Evolutionary conservation across 2,888 invertebrate species (phyloP).

Genomic region (Balanococcus diminutus): DNA sequence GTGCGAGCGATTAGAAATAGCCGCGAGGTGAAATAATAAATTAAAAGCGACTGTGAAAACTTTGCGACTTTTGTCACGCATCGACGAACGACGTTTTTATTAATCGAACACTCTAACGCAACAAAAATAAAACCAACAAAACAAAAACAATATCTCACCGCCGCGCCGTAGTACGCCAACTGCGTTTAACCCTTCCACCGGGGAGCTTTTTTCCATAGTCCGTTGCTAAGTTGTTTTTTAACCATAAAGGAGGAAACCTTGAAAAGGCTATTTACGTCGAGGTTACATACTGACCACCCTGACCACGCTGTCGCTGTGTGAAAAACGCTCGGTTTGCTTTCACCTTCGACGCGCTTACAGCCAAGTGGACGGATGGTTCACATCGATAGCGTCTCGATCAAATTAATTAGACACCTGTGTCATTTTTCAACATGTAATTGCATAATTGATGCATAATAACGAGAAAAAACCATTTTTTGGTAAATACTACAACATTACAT

Average conservation of each 20-base stretch:
- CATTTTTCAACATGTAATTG: conserved; percentile 17
- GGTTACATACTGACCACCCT: too few species aligned
- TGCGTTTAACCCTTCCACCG: not conserved
- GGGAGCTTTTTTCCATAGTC: not conserved
- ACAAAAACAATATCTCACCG: not conserved
- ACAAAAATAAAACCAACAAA: not conserved
- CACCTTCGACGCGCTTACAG: not conserved
- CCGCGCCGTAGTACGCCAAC: not conserved
- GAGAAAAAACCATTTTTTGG: not conserved
- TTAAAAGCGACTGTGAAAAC: not conserved
- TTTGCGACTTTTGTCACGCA: not conserved
- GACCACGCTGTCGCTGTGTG: not conserved
- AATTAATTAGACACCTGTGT: not conserved
- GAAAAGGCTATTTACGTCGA: conserved; percentile 35
- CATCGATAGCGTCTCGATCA: not conserved
- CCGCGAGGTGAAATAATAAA: not conserved
- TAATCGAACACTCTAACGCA: not conserved
- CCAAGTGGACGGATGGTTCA: not conserved
- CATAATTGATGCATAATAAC: not conserved
- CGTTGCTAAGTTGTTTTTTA: conserved; percentile 45
- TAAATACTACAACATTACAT: not conserved
- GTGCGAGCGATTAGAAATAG: not conserved
- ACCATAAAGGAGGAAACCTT: conserved; percentile 25
- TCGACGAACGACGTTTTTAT: not conserved
- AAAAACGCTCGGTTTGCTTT: not conserved